Base-by-base conservation (phyloP, 2,113 vertebrate genomes). In the Sula dactylatra region DNA sequence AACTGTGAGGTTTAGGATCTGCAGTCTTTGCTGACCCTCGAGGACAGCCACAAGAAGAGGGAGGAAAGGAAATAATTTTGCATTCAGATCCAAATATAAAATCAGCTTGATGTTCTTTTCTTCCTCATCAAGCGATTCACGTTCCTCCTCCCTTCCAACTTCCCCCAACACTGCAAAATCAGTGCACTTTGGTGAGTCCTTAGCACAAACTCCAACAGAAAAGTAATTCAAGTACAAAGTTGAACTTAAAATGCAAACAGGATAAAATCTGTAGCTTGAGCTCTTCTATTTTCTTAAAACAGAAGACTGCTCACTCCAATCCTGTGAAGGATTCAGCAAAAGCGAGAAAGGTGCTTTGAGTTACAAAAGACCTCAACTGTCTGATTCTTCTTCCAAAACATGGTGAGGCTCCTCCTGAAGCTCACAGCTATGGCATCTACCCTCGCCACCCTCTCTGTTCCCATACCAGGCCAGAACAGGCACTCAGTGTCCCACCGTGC, bases 31-130 rank as follows among this genome's bases (percentile, higher is more conserved):
- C 74, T 86, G 82, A 86, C n/a, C 79, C 59, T 67, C 47, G 86
- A 88, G 86, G 56, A 96, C 38, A 86, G 65, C 69, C 27, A 1
- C 70, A 70, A 88, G 67, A 86, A 77, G 15, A 80, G 62, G 82
- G 58, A 77, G 82, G 49, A 85, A 79, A 83, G 66, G 77, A 94
- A 94, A 94, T 66, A 0, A 3, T 45, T 96, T 82, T 90, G 85
- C 82, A 67, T 91, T 83, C 72, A 61, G 62, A 72, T 56, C 44
- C 83, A 94, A 79, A 79, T 72, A 56, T 50, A 72, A 92, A 89
- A 86, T 76, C 81, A 79, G 40, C 77, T 69, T 17, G 54, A 47
- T 72, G 44, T 73, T 93, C 92, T 88, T 78, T 59, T 93, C 49
- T 85, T 52, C 40, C 40, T 82, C 74, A 13, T 22, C 66, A 87